Evolutionary conservation across 30 jellyfish, hydroid and myxozoan genomes (phyloP).

Genomic region (Aurelia aurita complex sp. Pacific): DNA sequence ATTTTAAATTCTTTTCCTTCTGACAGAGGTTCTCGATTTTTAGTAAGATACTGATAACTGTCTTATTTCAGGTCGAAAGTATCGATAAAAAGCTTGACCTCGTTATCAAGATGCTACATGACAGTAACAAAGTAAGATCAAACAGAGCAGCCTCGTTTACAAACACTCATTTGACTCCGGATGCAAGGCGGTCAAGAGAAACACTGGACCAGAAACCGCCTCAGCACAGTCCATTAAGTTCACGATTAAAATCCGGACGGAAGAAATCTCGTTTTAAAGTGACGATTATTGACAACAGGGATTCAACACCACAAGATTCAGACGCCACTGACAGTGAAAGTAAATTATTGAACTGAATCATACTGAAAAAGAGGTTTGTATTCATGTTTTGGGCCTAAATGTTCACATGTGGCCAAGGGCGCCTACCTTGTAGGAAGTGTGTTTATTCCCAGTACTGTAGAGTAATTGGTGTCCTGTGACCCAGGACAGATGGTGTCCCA

Average conservation of each 20-base stretch:
- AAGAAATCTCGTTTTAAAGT: conserved; percentile 52
- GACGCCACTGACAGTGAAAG: too few relatives aligned
- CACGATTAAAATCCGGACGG: conserved; percentile 11
- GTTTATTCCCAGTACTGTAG: too few relatives aligned
- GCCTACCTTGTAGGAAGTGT: too few relatives aligned
- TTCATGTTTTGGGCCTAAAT: too few relatives aligned
- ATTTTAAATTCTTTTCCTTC: too few relatives aligned
- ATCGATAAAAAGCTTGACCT: conserved; percentile 50
- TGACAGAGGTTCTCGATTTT: too few relatives aligned
- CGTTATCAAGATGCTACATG: conserved; percentile 57
- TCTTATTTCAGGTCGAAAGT: conserved; percentile 37
- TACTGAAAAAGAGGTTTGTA: too few relatives aligned
- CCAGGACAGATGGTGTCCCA: too few relatives aligned
- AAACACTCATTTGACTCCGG: conserved; percentile 47
- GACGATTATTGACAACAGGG: conserved; percentile 32
- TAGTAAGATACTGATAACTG: not conserved
- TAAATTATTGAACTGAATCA: too few relatives aligned
- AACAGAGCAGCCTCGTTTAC: conserved; percentile 62
- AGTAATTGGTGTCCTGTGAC: too few relatives aligned
- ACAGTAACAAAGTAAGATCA: conserved; percentile 41
- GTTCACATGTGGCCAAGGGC: too few relatives aligned
- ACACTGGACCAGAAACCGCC: conserved; percentile 43
- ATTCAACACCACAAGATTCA: not conserved
- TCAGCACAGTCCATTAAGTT: conserved; percentile 6
- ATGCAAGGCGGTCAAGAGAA: conserved; percentile 38